These are phyloP conservation scores for Brachionus asplanchnoidis DNA, from an alignment of 1,140 invertebrate species.

Conservation along the genomic window DNA sequence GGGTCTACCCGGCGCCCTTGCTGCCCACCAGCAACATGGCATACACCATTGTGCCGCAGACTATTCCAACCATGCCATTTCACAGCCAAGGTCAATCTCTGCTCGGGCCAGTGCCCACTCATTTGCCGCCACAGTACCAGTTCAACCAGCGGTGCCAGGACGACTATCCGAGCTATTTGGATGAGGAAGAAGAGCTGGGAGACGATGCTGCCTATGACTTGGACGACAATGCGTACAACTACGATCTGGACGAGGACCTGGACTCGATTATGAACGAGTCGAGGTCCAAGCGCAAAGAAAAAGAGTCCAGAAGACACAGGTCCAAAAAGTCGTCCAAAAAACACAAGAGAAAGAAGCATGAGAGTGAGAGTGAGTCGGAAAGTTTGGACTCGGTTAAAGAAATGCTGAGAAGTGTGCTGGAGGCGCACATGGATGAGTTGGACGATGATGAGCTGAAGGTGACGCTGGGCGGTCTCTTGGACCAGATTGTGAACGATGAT, in stretches of 20 bases:
- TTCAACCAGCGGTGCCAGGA: neutral
- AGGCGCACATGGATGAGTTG: neutral
- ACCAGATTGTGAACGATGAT: constrained; percentile 15
- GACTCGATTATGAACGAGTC: constrained; percentile 33
- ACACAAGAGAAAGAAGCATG: neutral
- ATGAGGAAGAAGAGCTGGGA: neutral
- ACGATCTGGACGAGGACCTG: constrained; percentile 16
- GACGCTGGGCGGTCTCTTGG: neutral
- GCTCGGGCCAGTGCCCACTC: neutral
- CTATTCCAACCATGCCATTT: neutral
- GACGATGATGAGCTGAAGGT: neutral
- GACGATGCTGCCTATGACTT: constrained; percentile 23
- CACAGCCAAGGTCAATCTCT: neutral
- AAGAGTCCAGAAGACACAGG: neutral
- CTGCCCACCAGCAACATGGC: neutral
- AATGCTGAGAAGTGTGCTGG: constrained; percentile 5
- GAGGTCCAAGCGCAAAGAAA: neutral
- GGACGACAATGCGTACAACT: constrained; percentile 16
- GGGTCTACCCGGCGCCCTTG: neutral
- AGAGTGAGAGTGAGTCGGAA: neutral
- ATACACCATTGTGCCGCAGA: neutral
- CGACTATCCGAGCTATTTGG: constrained; percentile 4
- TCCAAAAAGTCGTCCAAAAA: constrained; percentile 15
- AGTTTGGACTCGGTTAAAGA: neutral
- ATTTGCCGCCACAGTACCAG: neutral